phyloP scores from a whole-genome alignment of 2,113 vertebrate genomes.

The Pelmatolapia mariae region DNA sequence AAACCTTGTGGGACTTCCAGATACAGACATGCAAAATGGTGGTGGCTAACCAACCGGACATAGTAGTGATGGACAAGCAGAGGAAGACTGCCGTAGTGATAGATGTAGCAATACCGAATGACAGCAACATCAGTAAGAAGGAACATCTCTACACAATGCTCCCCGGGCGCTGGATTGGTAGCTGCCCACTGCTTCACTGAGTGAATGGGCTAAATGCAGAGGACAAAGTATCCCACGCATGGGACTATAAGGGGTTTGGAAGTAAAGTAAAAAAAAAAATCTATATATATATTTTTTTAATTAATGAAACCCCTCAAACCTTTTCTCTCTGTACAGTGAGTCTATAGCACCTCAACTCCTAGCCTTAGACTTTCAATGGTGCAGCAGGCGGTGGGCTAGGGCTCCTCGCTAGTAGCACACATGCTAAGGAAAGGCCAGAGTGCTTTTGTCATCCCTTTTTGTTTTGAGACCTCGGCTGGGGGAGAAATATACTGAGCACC shows the following conservation, averaged over 20 bases:
- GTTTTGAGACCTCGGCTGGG: slow-evolving; percentile 12
- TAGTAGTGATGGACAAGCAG: not conserved
- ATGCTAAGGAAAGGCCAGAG: not conserved
- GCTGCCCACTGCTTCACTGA: not conserved
- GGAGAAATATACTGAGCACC: slow-evolving; percentile 15
- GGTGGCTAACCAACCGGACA: not conserved
- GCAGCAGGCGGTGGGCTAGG: not conserved
- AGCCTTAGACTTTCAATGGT: not conserved
- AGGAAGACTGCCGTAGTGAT: not conserved
- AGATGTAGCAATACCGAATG: not conserved
- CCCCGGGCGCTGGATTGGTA: not conserved
- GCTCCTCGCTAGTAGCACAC: not conserved
- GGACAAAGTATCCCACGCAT: not conserved
- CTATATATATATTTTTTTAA: not conserved
- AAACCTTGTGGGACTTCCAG: not conserved
- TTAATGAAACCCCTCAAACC: not conserved
- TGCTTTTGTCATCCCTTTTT: slow-evolving; percentile 33
- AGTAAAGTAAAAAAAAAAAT: not conserved
- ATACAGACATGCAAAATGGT: not conserved
- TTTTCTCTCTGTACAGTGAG: not conserved
- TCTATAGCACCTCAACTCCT: not conserved
- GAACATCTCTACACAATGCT: not conserved
- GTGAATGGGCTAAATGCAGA: not conserved
- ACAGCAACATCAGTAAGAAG: not conserved
- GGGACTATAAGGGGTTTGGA: not conserved